phyloP scores from a whole-genome alignment of 2,888 invertebrate genomes.

The Nephrotoma appendiculata region DNA sequence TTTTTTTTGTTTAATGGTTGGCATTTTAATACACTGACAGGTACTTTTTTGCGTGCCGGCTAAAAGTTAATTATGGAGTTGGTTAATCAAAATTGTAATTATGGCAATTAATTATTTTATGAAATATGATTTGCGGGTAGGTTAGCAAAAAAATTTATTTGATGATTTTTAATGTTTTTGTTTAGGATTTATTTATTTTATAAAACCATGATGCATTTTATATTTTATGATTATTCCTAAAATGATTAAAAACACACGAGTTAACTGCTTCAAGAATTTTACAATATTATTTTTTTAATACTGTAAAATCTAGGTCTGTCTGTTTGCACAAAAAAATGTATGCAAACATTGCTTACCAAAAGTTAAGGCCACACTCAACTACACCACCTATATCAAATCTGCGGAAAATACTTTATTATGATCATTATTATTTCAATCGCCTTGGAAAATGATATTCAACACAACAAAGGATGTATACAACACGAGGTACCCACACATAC shows the following conservation, averaged over 20 bases:
- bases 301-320: neutral
- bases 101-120: neutral
- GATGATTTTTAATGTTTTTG: neutral
- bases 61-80: neutral
- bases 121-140: neutral
- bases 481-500: neutral
- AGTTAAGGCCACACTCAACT: neutral
- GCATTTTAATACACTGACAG: neutral
- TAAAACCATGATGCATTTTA: neutral
- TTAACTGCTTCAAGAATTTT: neutral
- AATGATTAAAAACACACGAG: neutral
- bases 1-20: neutral
- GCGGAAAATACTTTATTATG: neutral
- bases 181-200: neutral
- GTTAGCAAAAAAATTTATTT: neutral
- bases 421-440: neutral
- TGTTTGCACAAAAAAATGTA: too few species aligned
- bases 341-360: neutral
- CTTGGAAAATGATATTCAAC: neutral
- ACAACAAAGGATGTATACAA: neutral
- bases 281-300: too few species aligned
- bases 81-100: neutral
- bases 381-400: neutral
- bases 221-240: neutral
- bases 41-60: neutral